Base-by-base conservation (phyloP, 2,113 vertebrate genomes). In the Proterorhinus semilunaris region DNA sequence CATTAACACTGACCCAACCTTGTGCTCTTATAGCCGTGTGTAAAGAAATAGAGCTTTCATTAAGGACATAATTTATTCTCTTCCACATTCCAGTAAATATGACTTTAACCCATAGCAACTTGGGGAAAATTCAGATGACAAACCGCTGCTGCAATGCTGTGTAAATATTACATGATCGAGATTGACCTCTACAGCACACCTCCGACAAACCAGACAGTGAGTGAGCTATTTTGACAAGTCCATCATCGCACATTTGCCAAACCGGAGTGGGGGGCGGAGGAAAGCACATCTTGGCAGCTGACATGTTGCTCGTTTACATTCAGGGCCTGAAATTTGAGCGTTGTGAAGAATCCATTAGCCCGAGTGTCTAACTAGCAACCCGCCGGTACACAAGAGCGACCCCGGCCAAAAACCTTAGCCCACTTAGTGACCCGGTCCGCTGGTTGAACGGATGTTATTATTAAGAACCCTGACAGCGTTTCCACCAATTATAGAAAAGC, bases 401-500 rank as follows among this genome's bases (percentile, higher is more conserved):
- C 49, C 63, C 7, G 10, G 47, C 42, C 43, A 49, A 27, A 49
- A 68, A 82, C 55, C 61, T 48, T 70, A 62, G 68, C 50, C 49
- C 69, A 68, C 72, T 78, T 66, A 81, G 74, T 75, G 72, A 61
- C 47, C 50, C 50, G 12, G 68, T 62, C 57, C 9, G 62, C 69
- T n/a, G 36, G 67, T 50, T 73, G 46, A 75, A 78, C 43, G 50
- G 66, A 47, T 53, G 63, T 70, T 67, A 75, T 71, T 77, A 79
- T 71, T 77, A 79, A 71, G 61, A 47, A 59, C 59, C 61, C 63
- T 72, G 80, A 72, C 81, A 74, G 76, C 11, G 75, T 74, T 86
- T 84, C 86, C 79, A 81, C 77, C 83, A 83, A 84, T 87, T 82
- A 85, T 66, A 80, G 81, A 57, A 51, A 72, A 76, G 49, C 76